Base-by-base conservation (phyloP, 2,888 invertebrate species). In the Ceraclea dissimilis region DNA sequence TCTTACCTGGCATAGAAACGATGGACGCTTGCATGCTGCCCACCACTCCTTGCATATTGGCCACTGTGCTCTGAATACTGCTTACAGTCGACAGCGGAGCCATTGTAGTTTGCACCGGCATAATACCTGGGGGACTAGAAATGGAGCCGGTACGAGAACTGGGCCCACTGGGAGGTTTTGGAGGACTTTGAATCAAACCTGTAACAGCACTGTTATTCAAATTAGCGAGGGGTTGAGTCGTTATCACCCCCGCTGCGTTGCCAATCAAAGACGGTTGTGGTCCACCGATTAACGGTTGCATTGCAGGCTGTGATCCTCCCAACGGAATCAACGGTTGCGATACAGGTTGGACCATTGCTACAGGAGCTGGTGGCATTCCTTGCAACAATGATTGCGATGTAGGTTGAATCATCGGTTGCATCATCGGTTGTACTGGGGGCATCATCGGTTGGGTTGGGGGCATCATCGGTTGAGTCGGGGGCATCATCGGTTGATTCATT, bases 181-280 rank as follows among this genome's bases (percentile, higher is more conserved):
- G 76, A 63, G 79, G 75, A 17, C 77, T 72, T 54, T 53, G 53
- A 11, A 46, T 21, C 2, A 57, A 13, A 2, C 53, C 77, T 59
- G 71, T 58, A 69, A 71, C 60, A 68, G 68, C 58, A 69, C 69
- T 63, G 69, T 71, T 60, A 71, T 75, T 63, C 11, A 48, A 71
- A 76, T 61, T 68, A 67, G 49, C 65, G 67, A 59, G 63, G 62
- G 11, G 67, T 43, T 59, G 59, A 2, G 53, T 43, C 11, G 54
- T 59, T 26, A 59, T 56, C 11, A 56, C 52, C 10, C 18, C 53
- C n/a, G n/a, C n/a, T 8, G 19, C 21, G 11, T 50, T 16, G 2
- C 26, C 54, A 17, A 49, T 62, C 64, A 47, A 55, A 62, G 56
- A 51, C 66, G 62, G 56, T 67, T 56, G 18, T 18, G 47, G 2